Evolutionary conservation across 37 sponge, comb jelly and placozoan genomes (phyloP).

Genomic region (Chondrosia reniformis): DNA sequence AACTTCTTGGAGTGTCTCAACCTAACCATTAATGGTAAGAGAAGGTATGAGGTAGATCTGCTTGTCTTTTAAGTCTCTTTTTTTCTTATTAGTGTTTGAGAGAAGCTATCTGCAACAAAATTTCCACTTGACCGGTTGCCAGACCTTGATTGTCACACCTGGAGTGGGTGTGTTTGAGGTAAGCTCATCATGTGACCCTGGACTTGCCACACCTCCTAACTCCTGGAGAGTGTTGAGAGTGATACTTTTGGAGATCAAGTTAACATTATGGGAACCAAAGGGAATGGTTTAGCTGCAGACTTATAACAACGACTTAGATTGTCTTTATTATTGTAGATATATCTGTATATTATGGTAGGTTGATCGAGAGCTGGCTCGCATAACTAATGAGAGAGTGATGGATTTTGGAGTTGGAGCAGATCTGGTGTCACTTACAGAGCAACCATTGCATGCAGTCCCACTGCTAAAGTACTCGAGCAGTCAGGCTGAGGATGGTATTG

Average conservation of each 20-base stretch:
- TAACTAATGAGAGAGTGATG: constrained; percentile 67
- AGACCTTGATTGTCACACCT: constrained; percentile 83
- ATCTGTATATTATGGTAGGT: constrained; percentile 52
- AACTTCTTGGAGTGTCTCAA: constrained; percentile 93
- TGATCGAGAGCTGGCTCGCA: constrained; percentile 52
- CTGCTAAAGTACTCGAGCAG: constrained; percentile 61
- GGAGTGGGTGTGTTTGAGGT: constrained; percentile 91
- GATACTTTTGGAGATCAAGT: no score
- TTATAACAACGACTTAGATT: no score
- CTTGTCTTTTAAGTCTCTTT: background rate
- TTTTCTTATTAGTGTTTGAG: constrained; percentile 41
- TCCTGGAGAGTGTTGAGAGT: no score
- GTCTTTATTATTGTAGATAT: no score
- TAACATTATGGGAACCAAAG: no score
- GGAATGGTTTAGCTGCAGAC: no score
- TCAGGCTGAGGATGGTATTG: background rate
- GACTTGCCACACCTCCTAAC: no score
- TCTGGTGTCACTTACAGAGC: constrained; percentile 81
- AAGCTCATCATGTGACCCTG: no score
- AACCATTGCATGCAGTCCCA: constrained; percentile 92
- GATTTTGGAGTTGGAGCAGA: constrained; percentile 74
- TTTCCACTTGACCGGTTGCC: constrained; percentile 84
- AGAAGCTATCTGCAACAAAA: constrained; percentile 62
- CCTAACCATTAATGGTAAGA: constrained; percentile 75
- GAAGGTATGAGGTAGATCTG: background rate